Conservation (phyloP, 2,113 vertebrate genomes). For the Oncorhynchus gorbuscha region DNA sequence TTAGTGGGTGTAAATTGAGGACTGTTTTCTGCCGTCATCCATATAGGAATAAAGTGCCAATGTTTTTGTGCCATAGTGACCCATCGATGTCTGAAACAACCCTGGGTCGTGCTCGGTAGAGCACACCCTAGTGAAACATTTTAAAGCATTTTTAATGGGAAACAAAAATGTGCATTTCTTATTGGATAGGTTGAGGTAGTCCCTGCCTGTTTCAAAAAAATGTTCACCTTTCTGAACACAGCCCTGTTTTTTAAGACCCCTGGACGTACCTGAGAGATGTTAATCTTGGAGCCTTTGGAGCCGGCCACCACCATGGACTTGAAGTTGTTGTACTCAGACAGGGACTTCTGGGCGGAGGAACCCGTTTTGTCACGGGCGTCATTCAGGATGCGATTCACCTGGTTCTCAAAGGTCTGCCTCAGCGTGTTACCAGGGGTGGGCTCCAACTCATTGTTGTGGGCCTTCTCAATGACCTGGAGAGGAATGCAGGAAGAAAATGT, state of each 20-base stretch:
- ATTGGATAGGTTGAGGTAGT: too few relatives aligned
- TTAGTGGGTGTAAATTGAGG: too few relatives aligned
- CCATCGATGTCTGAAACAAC: too few relatives aligned
- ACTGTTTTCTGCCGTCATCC: too few relatives aligned
- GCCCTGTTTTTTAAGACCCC: not conserved
- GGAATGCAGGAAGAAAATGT: not conserved
- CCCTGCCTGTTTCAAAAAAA: too few relatives aligned
- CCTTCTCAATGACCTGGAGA: conserved; percentile 93
- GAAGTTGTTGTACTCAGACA: conserved; percentile 98
- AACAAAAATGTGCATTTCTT: too few relatives aligned
- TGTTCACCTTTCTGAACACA: too few relatives aligned
- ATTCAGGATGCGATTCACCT: conserved; percentile 96
- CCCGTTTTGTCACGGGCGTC: conserved; percentile 96
- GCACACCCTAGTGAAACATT: too few relatives aligned
- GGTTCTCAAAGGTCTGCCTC: conserved; percentile 96
- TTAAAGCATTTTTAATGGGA: too few relatives aligned
- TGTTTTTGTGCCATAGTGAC: too few relatives aligned
- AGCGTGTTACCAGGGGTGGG: conserved; percentile 94
- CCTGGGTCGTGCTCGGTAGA: too few relatives aligned
- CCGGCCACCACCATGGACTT: conserved; percentile 99
- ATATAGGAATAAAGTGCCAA: too few relatives aligned
- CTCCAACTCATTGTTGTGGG: conserved; percentile 97
- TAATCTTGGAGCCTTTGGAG: conserved; percentile 94
- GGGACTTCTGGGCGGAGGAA: conserved; percentile 93
- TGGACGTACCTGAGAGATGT: conserved; percentile 89